These are phyloP conservation scores for Cremastinae sp. DNA, from an alignment of 2,888 invertebrate species.

Conservation along the genomic window DNA sequence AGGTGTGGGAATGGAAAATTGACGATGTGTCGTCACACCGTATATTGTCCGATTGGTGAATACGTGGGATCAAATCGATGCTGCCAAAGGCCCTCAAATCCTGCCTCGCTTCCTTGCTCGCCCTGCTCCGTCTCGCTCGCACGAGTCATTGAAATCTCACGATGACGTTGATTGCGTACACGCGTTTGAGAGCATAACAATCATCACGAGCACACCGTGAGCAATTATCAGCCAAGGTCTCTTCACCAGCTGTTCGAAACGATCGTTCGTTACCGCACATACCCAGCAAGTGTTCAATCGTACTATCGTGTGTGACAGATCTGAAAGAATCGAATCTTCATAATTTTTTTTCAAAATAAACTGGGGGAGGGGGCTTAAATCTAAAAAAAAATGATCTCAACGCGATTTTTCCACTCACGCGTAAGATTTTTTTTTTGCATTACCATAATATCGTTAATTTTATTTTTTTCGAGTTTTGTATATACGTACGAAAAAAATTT, in stretches of 20 bases:
- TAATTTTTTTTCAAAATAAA: no score
- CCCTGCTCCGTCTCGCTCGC: slow-evolving; percentile 18
- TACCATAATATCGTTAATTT: no score
- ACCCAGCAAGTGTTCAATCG: neutral
- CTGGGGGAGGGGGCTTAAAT: no score
- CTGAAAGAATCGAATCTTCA: no score
- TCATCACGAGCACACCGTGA: slow-evolving; percentile 49
- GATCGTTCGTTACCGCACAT: slow-evolving; percentile 27
- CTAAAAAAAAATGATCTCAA: no score
- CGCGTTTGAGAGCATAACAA: slow-evolving; percentile 48
- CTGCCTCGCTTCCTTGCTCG: slow-evolving; percentile 17
- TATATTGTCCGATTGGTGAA: slow-evolving; percentile 50
- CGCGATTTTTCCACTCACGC: no score
- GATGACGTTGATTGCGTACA: slow-evolving; percentile 48
- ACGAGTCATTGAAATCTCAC: slow-evolving; percentile 21
- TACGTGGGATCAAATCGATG: slow-evolving; percentile 28
- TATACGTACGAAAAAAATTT: no score
- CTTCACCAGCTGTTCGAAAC: slow-evolving; percentile 43
- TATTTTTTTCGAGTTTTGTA: no score
- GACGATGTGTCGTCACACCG: slow-evolving; percentile 41
- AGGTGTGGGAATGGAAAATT: neutral
- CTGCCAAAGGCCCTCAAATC: slow-evolving; percentile 40
- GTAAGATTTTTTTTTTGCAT: no score
- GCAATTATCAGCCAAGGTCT: slow-evolving; percentile 43
- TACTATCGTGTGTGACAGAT: neutral